Base-by-base conservation (phyloP, 1,140 invertebrate genomes). In the Zaprionus capensis region DNA sequence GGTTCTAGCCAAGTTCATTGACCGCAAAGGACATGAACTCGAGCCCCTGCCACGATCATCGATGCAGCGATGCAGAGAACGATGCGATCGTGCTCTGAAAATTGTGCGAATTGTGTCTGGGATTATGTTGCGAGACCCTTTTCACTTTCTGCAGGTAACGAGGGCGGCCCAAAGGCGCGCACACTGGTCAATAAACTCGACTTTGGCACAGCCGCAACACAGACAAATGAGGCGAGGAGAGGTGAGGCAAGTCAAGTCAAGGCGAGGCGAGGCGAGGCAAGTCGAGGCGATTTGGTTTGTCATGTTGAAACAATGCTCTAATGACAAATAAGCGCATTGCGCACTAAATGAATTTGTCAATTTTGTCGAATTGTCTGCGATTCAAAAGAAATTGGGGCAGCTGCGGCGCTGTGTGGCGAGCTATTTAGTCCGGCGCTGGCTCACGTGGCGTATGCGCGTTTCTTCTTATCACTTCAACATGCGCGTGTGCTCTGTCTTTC, bases 401-500 rank as follows among this genome's bases (percentile, higher is more conserved):
- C 67, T 68, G 51, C 41, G 61, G 20, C 31, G 31, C 31, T 11
- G 31, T 34, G 31, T 34, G 31, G 20, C 55, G 28, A 17, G 28
- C 46, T 56, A 55, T 36, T 65, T 55, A 55, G 56, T 59, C 1
- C 41, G 64, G 67, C 9, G 31, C 31, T 41, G 38, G 41, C 82
- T 81, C 82, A 85, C 78, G 82, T 85, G 82, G 82, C 78, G 76
- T 75, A 66, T 62, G 81, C 82, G 78, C 82, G 78, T 85, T 46
- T 78, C 46, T 59, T 53, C 80, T 87, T 87, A 87, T 87, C 83
- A 80, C 65, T 72, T 68, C 38, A 34, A 56, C 59, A 74, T 57
- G 57, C 66, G 24, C 56, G 17, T 57, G 22, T 31, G 9, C 17
- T n/a, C 11, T n/a, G 22, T 44, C 36, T 26, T 5, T 26, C 24